phyloP scores from a whole-genome alignment of 2,113 vertebrate genomes.

The Xyrauchen texanus region DNA sequence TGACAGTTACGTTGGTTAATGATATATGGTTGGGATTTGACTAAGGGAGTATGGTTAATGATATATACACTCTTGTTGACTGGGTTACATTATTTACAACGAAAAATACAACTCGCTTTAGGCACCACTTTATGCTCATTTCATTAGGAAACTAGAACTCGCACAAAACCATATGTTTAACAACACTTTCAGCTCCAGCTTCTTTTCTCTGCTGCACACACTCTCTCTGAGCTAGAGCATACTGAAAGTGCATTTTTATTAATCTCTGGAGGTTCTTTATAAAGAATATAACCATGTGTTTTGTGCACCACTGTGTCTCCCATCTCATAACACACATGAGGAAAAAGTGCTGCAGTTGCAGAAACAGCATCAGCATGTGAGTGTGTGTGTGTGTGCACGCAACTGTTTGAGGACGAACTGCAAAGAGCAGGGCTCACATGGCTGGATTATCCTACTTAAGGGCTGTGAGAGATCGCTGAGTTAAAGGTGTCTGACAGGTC shows the following conservation, averaged over 20 bases:
- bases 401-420: constrained; percentile 1
- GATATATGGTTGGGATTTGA: too few species aligned
- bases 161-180: too few species aligned
- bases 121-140: too few species aligned
- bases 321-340: constrained; percentile 1
- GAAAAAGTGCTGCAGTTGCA: constrained; percentile 21
- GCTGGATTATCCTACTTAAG: constrained; percentile 41
- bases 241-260: background rate
- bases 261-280: background rate
- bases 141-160: too few species aligned
- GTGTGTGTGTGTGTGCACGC: background rate
- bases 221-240: background rate
- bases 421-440: background rate
- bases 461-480: constrained; percentile 19
- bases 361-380: background rate
- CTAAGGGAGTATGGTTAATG: too few species aligned
- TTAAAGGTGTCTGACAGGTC: constrained; percentile 41
- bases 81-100: too few species aligned
- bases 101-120: too few species aligned
- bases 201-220: background rate
- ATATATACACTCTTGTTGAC: too few species aligned
- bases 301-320: constrained; percentile 33
- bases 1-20: too few species aligned
- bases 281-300: background rate
- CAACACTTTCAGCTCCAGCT: too few species aligned